phyloP scores from a whole-genome alignment of 2,797 vertebrate genomes.

The Acrossocheilus wenchowensis region DNA sequence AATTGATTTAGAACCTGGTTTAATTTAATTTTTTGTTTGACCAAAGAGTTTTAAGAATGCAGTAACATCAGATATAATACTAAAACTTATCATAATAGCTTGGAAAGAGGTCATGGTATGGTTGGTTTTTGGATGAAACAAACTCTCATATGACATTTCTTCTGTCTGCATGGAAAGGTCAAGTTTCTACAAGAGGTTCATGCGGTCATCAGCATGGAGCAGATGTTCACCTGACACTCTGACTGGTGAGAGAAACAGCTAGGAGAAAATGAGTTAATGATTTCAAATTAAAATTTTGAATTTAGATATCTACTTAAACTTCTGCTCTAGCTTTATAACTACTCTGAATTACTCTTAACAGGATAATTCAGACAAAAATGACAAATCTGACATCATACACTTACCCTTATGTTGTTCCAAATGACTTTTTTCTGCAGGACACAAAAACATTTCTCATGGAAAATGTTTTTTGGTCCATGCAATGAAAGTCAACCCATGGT shows the following conservation, averaged over 20 bases:
- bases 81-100: neutral
- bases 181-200: neutral
- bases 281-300: neutral
- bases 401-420: neutral
- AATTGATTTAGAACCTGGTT: neutral
- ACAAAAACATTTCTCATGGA: neutral
- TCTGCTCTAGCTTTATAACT: neutral
- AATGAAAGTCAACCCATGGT: neutral
- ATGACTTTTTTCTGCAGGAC: neutral
- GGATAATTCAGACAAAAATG: neutral
- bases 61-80: neutral
- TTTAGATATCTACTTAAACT: neutral
- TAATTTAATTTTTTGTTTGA: neutral
- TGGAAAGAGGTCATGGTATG: neutral
- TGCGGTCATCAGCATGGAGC: constrained; percentile 9
- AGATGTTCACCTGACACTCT: neutral
- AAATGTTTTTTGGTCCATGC: neutral
- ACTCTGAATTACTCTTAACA: neutral
- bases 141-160: neutral
- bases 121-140: neutral
- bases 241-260: constrained; percentile 30
- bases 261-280: neutral
- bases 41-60: neutral
- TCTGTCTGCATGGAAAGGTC: neutral
- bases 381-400: neutral